Percentiles rank a stretch among this genome's conserved stretches.
Evolutionary conservation across 2,888 invertebrate species (phyloP).

Genomic region (Spatulosminthurus flaviceps): DNA sequence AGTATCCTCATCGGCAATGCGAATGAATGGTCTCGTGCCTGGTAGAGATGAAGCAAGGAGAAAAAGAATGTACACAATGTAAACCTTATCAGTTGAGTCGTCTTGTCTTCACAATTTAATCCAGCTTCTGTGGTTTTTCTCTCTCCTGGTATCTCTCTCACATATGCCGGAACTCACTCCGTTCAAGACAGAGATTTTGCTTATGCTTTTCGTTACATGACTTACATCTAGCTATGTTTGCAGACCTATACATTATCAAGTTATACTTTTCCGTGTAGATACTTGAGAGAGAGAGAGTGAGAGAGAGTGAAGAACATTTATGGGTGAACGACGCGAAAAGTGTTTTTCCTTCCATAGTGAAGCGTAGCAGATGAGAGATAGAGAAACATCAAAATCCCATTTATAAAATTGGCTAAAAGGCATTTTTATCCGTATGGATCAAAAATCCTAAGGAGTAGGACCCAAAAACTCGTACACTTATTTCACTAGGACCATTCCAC

Average conservation of each 20-base stretch:
- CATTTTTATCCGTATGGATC: slow-evolving; percentile 56
- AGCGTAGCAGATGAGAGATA: slow-evolving; percentile 25
- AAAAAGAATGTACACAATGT: background rate
- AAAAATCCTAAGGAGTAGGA: slow-evolving; percentile 35
- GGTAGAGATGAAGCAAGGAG: too few species aligned
- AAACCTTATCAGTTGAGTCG: slow-evolving; percentile 10
- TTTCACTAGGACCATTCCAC: slow-evolving; percentile 22
- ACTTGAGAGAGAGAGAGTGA: slow-evolving; percentile 8
- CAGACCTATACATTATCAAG: background rate
- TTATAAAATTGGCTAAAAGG: slow-evolving; percentile 62
- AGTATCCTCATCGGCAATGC: background rate
- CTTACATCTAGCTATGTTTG: too few species aligned
- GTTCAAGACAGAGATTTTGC: too few species aligned
- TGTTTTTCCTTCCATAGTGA: slow-evolving; percentile 29
- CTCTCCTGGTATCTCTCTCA: background rate
- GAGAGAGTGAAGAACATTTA: slow-evolving; percentile 48
- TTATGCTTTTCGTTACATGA: too few species aligned
- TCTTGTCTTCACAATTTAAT: slow-evolving; percentile 1
- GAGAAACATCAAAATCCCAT: slow-evolving; percentile 63
- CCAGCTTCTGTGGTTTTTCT: slow-evolving; percentile 20
- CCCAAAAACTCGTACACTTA: background rate
- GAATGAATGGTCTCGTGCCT: background rate
- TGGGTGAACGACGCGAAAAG: slow-evolving; percentile 14
- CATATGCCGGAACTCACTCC: background rate
- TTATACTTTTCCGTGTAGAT: background rate